A percentile compares a stretch with the other conserved stretches of the same genome.
These are phyloP conservation scores for Eilema griseolum DNA, from an alignment of 2,888 invertebrate species.

Conservation along the genomic window DNA sequence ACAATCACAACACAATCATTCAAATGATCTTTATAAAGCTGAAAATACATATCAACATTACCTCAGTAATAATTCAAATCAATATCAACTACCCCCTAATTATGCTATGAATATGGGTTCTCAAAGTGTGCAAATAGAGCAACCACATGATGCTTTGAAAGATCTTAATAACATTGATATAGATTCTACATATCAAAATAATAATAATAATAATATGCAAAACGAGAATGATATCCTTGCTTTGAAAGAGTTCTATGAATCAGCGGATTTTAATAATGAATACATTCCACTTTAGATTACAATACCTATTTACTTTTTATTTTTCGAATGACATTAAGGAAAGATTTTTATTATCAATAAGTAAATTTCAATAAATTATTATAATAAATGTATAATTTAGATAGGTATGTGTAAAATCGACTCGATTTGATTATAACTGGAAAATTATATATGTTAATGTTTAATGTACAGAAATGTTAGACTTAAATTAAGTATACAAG, in stretches of 20 bases:
- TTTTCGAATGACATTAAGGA: no score
- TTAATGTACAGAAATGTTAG: no score
- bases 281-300: constrained; percentile 23
- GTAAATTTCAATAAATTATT: no score
- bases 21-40: neutral
- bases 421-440: neutral
- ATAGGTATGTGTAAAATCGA: neutral
- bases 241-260: constrained; percentile 31
- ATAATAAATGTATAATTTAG: neutral
- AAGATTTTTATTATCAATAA: no score
- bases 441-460: no score
- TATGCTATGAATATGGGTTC: constrained; percentile 15
- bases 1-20: constrained; percentile 18
- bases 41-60: constrained; percentile 15
- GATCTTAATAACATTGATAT: constrained; percentile 50
- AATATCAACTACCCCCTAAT: constrained; percentile 37
- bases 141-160: constrained; percentile 10
- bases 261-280: constrained; percentile 22
- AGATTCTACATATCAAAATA: constrained; percentile 61
- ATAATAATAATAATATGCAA: constrained; percentile 13
- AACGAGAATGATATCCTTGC: constrained; percentile 25
- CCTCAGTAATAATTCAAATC: constrained; percentile 15
- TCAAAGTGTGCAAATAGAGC: constrained; percentile 11
- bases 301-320: no score
- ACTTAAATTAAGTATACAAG: neutral